A percentile compares a stretch with the other conserved stretches of the same genome.
Conservation (phyloP, 2,888 invertebrate genomes). For the Agriopis aurantiaria region DNA sequence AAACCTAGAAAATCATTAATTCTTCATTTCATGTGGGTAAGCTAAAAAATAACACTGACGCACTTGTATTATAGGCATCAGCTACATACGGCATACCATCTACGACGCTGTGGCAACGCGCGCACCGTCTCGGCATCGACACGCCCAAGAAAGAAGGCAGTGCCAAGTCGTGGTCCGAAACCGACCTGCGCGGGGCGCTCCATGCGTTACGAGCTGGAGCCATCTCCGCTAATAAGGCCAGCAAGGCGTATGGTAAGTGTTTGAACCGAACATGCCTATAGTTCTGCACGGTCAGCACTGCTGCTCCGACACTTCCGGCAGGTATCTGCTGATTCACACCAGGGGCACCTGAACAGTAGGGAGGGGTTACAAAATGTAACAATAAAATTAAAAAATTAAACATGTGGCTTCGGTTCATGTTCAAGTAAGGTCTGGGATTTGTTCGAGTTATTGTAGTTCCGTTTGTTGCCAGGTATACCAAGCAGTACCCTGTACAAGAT, state of each 20-base stretch:
- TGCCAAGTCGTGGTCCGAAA: constrained; percentile 95
- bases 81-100: constrained; percentile 96
- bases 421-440: no score
- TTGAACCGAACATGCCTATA: no score
- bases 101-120: constrained; percentile 96
- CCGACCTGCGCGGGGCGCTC: constrained; percentile 92
- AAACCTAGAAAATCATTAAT: no score
- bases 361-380: no score
- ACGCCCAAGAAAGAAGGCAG: constrained; percentile 96
- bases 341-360: no score
- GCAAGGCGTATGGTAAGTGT: constrained; percentile 91
- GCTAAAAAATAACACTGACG: no score
- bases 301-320: no score
- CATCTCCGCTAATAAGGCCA: constrained; percentile 96
- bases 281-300: no score
- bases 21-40: no score
- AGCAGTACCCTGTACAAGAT: constrained; percentile 97
- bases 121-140: constrained; percentile 95
- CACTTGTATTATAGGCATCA: constrained; percentile 85
- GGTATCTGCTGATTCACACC: no score
- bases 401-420: no score
- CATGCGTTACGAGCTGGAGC: constrained; percentile 94
- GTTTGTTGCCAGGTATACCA: constrained; percentile 88
- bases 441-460: background rate
- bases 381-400: no score